Conservation (phyloP, 1,140 invertebrate genomes). For the Wasmannia auropunctata region DNA sequence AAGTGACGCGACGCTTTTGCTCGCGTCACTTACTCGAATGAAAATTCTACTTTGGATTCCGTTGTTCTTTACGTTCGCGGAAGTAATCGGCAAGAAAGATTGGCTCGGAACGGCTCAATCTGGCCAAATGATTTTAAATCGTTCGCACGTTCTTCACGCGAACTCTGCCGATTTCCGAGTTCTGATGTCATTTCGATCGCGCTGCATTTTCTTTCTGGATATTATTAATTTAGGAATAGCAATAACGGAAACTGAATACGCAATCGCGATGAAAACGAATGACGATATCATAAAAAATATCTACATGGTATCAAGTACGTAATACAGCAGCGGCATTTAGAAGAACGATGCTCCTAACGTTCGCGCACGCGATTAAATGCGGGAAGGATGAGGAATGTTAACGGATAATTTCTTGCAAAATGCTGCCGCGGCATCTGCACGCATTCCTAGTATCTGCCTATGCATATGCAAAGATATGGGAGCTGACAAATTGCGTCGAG, state of each 20-base stretch:
- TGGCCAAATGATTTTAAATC: constrained; percentile 14
- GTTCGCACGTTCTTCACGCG: constrained; percentile 54
- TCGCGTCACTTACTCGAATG: no score
- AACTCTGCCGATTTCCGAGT: neutral
- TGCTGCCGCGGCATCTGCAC: neutral
- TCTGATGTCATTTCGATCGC: neutral
- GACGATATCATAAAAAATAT: neutral
- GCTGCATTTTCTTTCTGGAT: neutral
- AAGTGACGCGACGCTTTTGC: constrained; percentile 37
- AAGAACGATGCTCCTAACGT: constrained; percentile 10
- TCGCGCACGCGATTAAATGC: constrained; percentile 39
- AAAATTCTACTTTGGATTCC: constrained; percentile 32
- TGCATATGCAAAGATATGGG: constrained; percentile 43
- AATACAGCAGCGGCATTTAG: neutral
- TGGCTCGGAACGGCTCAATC: constrained; percentile 2
- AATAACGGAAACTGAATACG: neutral
- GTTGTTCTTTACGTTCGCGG: constrained; percentile 11
- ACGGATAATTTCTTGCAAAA: constrained; percentile 47
- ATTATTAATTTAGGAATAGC: neutral
- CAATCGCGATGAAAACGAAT: neutral
- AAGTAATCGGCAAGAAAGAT: constrained; percentile 47
- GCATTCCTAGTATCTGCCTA: constrained; percentile 15
- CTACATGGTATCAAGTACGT: neutral
- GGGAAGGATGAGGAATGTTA: constrained; percentile 47
- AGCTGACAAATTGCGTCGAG: constrained; percentile 39